Evolutionary conservation across 2,888 invertebrate species (phyloP).

Genomic region (Cryptocephalus primarius): DNA sequence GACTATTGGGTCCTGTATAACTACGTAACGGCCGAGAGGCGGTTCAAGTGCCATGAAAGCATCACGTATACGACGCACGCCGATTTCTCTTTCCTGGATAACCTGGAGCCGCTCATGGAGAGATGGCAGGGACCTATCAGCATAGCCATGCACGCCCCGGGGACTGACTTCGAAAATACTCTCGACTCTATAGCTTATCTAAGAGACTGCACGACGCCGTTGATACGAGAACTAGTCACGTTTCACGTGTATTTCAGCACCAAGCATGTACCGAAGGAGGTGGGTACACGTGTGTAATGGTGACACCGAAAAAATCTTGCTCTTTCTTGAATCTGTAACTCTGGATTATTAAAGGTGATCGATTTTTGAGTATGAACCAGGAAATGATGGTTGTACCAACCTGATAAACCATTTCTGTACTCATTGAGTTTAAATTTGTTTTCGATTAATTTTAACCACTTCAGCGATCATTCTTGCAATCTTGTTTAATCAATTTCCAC

Average conservation of each 20-base stretch:
- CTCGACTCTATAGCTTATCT: conserved; percentile 71
- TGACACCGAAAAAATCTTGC: no score
- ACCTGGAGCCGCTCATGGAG: conserved; percentile 72
- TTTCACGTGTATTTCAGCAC: conserved; percentile 85
- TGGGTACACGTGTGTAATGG: conserved; percentile 21
- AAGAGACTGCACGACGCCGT: conserved; percentile 61
- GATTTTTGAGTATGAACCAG: not conserved
- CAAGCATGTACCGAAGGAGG: conserved; percentile 70
- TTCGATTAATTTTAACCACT: no score
- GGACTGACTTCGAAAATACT: conserved; percentile 67
- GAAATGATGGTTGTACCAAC: not conserved
- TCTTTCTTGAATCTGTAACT: no score
- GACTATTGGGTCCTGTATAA: conserved; percentile 81
- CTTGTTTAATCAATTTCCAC: no score
- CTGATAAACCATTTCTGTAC: not conserved
- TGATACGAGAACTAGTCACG: conserved; percentile 68
- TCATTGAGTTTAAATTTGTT: no score
- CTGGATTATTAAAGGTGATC: no score
- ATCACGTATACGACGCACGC: conserved; percentile 89
- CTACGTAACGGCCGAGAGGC: conserved; percentile 60
- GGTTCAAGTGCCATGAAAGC: conserved; percentile 66
- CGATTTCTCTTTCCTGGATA: conserved; percentile 84
- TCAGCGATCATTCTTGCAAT: no score
- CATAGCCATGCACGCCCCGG: conserved; percentile 79
- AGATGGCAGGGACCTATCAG: conserved; percentile 83